Conservation (phyloP, 2,797 vertebrate genomes). For the Nannoperca obscura region DNA sequence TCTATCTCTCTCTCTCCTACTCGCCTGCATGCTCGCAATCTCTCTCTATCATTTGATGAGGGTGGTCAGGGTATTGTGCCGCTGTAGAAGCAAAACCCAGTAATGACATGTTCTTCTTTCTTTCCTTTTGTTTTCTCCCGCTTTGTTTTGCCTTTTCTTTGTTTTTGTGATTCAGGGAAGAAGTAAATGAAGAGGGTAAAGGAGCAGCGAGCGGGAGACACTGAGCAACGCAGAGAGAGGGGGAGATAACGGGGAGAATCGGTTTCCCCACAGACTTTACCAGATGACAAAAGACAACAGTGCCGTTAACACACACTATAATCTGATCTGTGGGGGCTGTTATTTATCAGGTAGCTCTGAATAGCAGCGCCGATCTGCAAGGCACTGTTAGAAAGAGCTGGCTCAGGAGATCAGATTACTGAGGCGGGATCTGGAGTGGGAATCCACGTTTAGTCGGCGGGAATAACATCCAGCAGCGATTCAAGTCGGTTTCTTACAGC, state of each 20-base stretch:
- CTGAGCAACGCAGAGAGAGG: constrained; percentile 22
- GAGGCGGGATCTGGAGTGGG: constrained; percentile 34
- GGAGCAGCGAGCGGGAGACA: constrained; percentile 37
- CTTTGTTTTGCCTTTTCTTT: constrained; percentile 70
- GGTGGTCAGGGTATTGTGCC: constrained; percentile 74
- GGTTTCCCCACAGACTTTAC: constrained; percentile 61
- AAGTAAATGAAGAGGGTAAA: constrained; percentile 73
- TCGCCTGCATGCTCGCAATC: constrained; percentile 34
- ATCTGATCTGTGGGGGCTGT: constrained; percentile 53
- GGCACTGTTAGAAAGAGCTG: constrained; percentile 17
- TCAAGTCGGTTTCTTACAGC: neutral
- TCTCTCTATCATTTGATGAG: constrained; percentile 70
- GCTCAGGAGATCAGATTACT: constrained; percentile 56
- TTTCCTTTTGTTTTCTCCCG: constrained; percentile 66
- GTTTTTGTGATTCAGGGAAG: constrained; percentile 54
- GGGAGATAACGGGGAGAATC: constrained; percentile 57
- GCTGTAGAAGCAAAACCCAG: constrained; percentile 65
- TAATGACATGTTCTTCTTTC: constrained; percentile 76
- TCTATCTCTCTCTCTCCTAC: constrained; percentile 38
- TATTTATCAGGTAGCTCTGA: constrained; percentile 64
- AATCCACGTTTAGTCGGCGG: constrained; percentile 4
- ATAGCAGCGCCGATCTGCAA: constrained; percentile 29
- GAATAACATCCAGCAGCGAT: neutral
- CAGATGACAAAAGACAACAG: constrained; percentile 54
- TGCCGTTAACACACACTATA: constrained; percentile 39